Base-by-base conservation (phyloP, 2,888 invertebrate genomes). In the Bimastos eiseni region DNA sequence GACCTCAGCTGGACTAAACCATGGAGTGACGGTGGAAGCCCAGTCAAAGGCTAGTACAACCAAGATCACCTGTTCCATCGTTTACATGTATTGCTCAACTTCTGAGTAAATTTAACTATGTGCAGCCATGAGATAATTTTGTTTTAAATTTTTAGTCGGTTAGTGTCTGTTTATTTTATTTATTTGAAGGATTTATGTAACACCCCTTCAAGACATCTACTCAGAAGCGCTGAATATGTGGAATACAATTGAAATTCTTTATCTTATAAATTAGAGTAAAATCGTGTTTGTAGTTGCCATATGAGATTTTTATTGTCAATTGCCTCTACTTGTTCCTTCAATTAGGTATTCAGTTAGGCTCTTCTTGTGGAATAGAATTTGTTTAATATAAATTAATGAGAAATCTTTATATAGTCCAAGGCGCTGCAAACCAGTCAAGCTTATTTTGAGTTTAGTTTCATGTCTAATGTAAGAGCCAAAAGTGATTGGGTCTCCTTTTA, bases 1-100 rank as follows among this genome's bases (percentile, higher is more conserved):
- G 99, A 99, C 94, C 97, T 99, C 55, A 97, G 97, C 93, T 99
- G 99, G 99, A 97, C 98, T 93, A 97, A 97, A 92, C 98, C 99
- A 0, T 96, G 96, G 0, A 97, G 96, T 91, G 98, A 99, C 94
- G 99, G 99, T 92, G 99, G 99, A 89, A 97, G 98, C 88, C 97
- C 97, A 92, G 97, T 99, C 90, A 98, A 97, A 37, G 98, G 95
- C 91, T 33, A 41, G 70, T 13, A 17, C 70, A 70, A n/a, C n/a
- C 30, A 30, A 70, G 70, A n/a, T 70, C 0, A n/a, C n/a, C 70
- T 70, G 70, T 70, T 70, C n/a, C n/a, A 6, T 70, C n/a, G 30
- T 70, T 70, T 70, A 13, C 13, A n/a, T 70, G n/a, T 70, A 70
- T 70, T 70, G 30, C 70, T n/a, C 70, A 70, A 37, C 36, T 38